Evolutionary conservation across 2,797 vertebrate genomes (phyloP).

Genomic region (Hydrophis major): DNA sequence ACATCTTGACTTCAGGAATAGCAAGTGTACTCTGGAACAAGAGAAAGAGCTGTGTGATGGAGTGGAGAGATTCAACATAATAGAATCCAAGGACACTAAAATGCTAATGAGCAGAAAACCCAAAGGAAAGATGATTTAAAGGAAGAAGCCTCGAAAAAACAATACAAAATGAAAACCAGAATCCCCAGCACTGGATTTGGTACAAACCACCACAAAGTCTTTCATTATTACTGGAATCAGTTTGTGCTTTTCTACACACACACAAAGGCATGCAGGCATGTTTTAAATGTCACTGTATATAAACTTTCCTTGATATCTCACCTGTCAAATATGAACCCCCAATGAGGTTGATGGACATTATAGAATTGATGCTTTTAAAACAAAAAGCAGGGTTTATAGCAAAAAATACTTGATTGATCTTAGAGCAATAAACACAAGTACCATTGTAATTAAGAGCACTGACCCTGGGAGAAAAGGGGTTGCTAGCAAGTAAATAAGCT

Average conservation of each 20-base stretch:
- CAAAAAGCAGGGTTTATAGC: conserved; percentile 26
- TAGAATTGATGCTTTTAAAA: conserved; percentile 26
- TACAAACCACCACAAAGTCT: not conserved
- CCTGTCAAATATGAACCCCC: conserved; percentile 19
- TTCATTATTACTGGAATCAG: not conserved
- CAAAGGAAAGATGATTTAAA: not conserved
- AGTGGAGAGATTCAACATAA: not conserved
- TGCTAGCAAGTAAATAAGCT: conserved; percentile 57
- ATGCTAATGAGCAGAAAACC: not conserved
- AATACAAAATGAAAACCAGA: not conserved
- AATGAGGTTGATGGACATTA: conserved; percentile 38
- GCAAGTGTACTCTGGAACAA: not conserved
- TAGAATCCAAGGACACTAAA: not conserved
- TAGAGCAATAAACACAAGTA: conserved; percentile 46
- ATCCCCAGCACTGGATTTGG: not conserved
- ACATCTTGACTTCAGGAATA: not conserved
- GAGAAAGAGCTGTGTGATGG: not conserved
- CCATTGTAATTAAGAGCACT: conserved; percentile 53
- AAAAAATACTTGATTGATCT: conserved; percentile 42
- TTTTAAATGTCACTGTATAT: not conserved
- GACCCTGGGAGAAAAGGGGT: conserved; percentile 42
- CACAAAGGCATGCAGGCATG: not conserved
- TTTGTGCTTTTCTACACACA: not conserved
- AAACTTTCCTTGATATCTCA: conserved; percentile 32
- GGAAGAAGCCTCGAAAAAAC: not conserved